A percentile compares a stretch with the other conserved stretches of the same genome.
These are phyloP conservation scores for Agonum fuliginosum DNA, from an alignment of 2,888 invertebrate genomes.

Conservation along the genomic window DNA sequence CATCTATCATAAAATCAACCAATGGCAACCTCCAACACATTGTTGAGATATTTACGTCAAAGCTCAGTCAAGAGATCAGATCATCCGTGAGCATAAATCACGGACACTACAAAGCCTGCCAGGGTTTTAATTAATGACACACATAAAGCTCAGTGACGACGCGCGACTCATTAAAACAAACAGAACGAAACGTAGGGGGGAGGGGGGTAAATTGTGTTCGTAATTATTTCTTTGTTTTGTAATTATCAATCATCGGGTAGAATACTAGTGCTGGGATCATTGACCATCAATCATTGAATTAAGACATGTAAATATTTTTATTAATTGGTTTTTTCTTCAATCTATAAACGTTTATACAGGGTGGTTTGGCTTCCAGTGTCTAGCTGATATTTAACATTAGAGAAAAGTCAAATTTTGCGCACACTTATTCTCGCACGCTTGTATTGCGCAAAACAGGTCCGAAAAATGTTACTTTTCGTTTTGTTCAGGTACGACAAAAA, in stretches of 20 bases:
- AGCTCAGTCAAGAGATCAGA: neutral
- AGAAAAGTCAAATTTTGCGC: neutral
- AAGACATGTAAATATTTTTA: too few relatives aligned
- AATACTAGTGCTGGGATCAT: too few relatives aligned
- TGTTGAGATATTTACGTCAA: neutral
- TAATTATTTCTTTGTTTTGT: neutral
- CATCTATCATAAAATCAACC: too few relatives aligned
- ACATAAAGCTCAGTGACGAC: neutral
- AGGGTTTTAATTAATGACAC: neutral
- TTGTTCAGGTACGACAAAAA: too few relatives aligned
- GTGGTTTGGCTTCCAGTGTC: too few relatives aligned
- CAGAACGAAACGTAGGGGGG: too few relatives aligned
- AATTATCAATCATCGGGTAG: neutral
- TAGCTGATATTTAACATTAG: too few relatives aligned
- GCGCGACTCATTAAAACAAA: neutral
- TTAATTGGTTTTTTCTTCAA: too few relatives aligned
- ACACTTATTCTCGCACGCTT: neutral
- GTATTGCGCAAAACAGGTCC: neutral
- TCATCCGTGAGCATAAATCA: neutral
- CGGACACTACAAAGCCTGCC: neutral
- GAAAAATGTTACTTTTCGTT: too few relatives aligned
- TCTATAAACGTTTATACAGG: too few relatives aligned
- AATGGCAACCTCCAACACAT: neutral
- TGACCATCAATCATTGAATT: too few relatives aligned
- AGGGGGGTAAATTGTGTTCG: neutral